These are phyloP conservation scores for Metellina segmentata DNA, from an alignment of 2,888 invertebrate species.

Conservation along the genomic window DNA sequence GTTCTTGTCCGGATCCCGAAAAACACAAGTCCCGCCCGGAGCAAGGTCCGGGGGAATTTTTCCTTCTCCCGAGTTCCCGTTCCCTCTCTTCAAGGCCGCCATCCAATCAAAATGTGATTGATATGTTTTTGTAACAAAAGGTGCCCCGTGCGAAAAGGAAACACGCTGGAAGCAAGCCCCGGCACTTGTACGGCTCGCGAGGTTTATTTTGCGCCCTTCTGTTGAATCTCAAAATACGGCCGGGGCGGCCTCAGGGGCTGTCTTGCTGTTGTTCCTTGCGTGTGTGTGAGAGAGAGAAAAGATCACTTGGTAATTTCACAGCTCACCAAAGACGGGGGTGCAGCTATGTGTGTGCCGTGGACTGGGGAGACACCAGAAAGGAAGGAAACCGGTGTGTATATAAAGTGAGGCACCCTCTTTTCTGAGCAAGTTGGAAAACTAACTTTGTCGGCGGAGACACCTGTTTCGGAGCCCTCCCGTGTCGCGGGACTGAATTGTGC, in stretches of 20 bases:
- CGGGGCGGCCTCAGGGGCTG: neutral
- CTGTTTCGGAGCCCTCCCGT: neutral
- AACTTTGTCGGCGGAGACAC: neutral
- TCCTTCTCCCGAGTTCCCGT: constrained; percentile 15
- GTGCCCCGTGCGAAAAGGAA: constrained; percentile 64
- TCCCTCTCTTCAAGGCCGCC: neutral
- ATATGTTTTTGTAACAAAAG: constrained; percentile 77
- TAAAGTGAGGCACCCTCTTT: constrained; percentile 23
- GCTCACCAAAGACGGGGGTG: constrained; percentile 65
- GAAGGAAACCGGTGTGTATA: neutral
- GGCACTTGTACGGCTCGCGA: constrained; percentile 7
- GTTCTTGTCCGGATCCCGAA: constrained; percentile 41
- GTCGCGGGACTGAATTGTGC: neutral
- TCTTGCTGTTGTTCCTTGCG: constrained; percentile 3
- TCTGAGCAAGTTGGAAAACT: neutral
- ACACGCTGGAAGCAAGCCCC: constrained; percentile 42
- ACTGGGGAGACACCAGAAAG: neutral
- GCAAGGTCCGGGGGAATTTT: constrained; percentile 47
- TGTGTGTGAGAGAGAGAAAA: constrained; percentile 61
- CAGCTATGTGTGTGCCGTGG: constrained; percentile 25
- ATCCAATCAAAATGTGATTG: constrained; percentile 76
- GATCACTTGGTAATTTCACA: constrained; percentile 75
- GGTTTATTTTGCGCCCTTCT: constrained; percentile 76
- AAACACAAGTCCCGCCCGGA: constrained; percentile 42
- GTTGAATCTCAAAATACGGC: constrained; percentile 76